Evolutionary conservation across 1,140 invertebrate genomes (phyloP).

Genomic region (Bombyx mori): ASM3026992v2 NC_085129.1:2872001-2872500

Average conservation of each 20-base stretch:
- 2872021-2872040: slow-evolving; percentile 1
- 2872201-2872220: slow-evolving; percentile 76
- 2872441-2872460: no score
- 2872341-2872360: no score
- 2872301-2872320: no score
- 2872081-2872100: slow-evolving; percentile 47
- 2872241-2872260: neutral
- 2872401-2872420: no score
- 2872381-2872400: no score
- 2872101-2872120: slow-evolving; percentile 73
- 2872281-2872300: neutral
- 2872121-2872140: slow-evolving; percentile 73
- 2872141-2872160: slow-evolving; percentile 71
- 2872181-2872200: slow-evolving; percentile 78
- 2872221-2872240: slow-evolving; percentile 63
- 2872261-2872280: neutral
- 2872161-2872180: slow-evolving; percentile 76
- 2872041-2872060: slow-evolving; percentile 57
- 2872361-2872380: no score
- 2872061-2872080: slow-evolving; percentile 47
- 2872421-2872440: no score
- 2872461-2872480: no score
- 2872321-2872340: no score
- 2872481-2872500: no score
- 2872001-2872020: no score